A percentile compares a stretch with the other conserved stretches of the same genome.
Evolutionary conservation across 1,140 invertebrate species (phyloP).

Genomic region (Cydia strobilella): DNA sequence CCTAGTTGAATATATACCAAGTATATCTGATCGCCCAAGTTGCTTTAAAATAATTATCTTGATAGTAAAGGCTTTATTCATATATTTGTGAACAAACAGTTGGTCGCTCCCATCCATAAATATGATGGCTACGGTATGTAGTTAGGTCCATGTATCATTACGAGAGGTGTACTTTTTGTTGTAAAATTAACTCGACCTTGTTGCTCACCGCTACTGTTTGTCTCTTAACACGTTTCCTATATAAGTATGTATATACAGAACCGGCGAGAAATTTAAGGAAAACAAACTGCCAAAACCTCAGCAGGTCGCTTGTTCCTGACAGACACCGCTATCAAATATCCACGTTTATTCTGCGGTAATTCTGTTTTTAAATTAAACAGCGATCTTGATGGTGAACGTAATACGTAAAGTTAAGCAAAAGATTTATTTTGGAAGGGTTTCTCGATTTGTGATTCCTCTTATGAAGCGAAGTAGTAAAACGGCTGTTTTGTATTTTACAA

Average conservation of each 20-base stretch:
- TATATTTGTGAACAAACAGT: no score
- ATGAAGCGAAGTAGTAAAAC: no score
- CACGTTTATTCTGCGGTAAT: conserved; percentile 39
- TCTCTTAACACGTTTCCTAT: background rate
- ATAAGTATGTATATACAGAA: no score
- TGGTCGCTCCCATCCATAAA: no score
- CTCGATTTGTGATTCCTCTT: background rate
- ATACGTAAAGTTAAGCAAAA: background rate
- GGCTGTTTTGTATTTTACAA: no score
- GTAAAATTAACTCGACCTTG: background rate
- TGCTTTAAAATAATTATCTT: no score
- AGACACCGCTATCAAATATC: conserved; percentile 34
- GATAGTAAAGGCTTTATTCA: no score
- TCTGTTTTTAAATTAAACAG: conserved; percentile 39
- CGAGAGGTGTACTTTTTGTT: background rate
- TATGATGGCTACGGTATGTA: no score
- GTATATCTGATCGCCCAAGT: no score
- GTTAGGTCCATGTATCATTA: no score
- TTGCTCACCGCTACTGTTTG: background rate
- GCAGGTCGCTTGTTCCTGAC: conserved; percentile 38
- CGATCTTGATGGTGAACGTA: conserved; percentile 10
- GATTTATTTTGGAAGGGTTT: background rate
- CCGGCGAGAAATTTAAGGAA: conserved; percentile 34
- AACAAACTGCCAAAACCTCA: conserved; percentile 32
- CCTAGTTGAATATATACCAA: no score